Percentiles rank a stretch among this genome's conserved stretches.
Evolutionary conservation across 2,888 invertebrate species (phyloP).

Genomic region (Malthinus seriepunctatus): DNA sequence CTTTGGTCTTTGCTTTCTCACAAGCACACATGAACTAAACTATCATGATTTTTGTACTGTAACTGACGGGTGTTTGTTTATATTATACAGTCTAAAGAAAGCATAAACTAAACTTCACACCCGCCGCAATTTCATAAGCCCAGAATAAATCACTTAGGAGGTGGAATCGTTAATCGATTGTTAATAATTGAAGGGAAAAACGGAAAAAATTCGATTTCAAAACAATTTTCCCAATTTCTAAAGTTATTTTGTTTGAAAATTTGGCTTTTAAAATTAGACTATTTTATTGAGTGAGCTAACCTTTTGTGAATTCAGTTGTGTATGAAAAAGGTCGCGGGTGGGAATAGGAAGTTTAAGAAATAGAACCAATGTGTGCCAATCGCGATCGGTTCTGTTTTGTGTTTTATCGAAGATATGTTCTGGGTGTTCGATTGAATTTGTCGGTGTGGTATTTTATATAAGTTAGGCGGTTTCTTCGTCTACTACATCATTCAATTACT

Average conservation of each 20-base stretch:
- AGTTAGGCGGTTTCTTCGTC: conserved; percentile 21
- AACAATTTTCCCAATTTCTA: background rate
- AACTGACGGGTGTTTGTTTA: conserved; percentile 52
- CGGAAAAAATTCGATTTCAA: background rate
- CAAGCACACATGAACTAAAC: conserved; percentile 46
- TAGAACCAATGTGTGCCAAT: conserved; percentile 36
- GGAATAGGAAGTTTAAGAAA: conserved; percentile 29
- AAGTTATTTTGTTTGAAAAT: background rate
- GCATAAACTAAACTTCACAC: conserved; percentile 46
- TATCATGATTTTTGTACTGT: conserved; percentile 43
- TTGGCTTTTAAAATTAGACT: conserved; percentile 1
- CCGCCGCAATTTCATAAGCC: conserved; percentile 38
- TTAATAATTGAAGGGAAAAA: conserved; percentile 7
- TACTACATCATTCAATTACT: conserved; percentile 22
- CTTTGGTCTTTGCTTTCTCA: background rate
- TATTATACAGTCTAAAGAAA: conserved; percentile 51
- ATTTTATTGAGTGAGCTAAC: conserved; percentile 26
- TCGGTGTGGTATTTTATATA: conserved; percentile 31
- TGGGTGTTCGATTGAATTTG: conserved; percentile 36
- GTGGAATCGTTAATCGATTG: conserved; percentile 33
- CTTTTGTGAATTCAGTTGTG: conserved; percentile 15
- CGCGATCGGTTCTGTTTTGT: conserved; percentile 36
- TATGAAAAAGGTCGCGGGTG: conserved; percentile 23
- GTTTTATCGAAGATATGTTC: conserved; percentile 36
- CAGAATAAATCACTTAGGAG: conserved; percentile 31